Evolutionary conservation across 2,888 invertebrate species (phyloP), one percentile per base, ranked within the genome.

Genomic region (Oxystoma pomonae): DNA sequence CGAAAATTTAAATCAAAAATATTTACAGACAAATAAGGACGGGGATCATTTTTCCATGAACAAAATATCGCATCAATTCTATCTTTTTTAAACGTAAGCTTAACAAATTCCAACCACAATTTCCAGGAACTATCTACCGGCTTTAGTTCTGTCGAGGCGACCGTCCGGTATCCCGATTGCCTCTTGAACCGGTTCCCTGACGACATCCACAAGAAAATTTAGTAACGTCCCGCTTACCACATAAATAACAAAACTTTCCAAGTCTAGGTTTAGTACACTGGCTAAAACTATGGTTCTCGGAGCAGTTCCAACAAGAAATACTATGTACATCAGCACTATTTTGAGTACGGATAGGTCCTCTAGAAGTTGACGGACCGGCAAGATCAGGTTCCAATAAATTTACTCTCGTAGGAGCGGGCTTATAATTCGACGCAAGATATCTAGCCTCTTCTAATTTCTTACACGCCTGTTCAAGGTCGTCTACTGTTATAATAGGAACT

Each of bases 1-100:
- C 17, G 20, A 52, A 63, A 63, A 12, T 59, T 22, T 12, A 52
- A 20, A 21, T 21, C 63, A 2, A 60, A 35, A 17, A 65, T 20
- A 19, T 57, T 49, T 1, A 65, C 63, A 9, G 50, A 51, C n/a
- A 65, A 18, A 59, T 63, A 65, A 3, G 65, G 61, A 12, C 65
- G 35, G 1, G 61, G 59, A 21, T 65, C 63, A 16, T 21, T 21
- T 7, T 17, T 17, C 9, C 3, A 7, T 16, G 58, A n/a, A 52
- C 5, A 49, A 55, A 65, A 63, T 19, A 65, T 1, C 2, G 56
- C 17, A 56, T 59, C 19, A 53, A 61, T 58, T 49, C 35, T 16
- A 17, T 16, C 12, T 19, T 18, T 58, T 17, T 55, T 16, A 50
- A 53, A 61, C 35, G 58, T 18, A 1, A 55, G 1, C 16, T 20